Evolutionary conservation across 2,888 invertebrate species (phyloP), one percentile per base, ranked within the genome.

Genomic region (Oeneis ivallda): DNA sequence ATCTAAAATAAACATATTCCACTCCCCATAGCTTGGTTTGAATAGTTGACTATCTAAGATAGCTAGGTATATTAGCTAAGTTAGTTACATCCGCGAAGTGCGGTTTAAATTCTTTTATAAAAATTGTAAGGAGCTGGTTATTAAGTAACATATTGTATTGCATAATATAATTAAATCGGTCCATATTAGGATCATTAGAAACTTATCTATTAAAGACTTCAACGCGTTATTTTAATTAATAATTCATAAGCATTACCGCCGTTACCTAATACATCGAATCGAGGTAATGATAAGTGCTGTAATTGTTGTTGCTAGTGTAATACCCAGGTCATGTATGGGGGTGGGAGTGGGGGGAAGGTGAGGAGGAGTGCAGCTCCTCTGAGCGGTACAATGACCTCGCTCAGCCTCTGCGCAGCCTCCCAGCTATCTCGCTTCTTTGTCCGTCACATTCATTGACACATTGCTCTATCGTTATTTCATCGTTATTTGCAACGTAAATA

Each of bases 351-450:
- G 65, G 56, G 63, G 64, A 74, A 74, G n/a, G 74, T 74, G 80
- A 78, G 76, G 80, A 81, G 76, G 80, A 81, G 86, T 84, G 84
- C 87, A 86, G 83, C 74, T 75, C 72, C 74, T 72, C 76, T 69
- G 75, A 76, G 77, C 76, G 76, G 88, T 81, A 83, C 90, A 87
- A 83, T 84, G 89, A 90, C 89, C 87, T 83, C 85, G 75, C 75
- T 70, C 74, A 75, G 81, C 77, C 79, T 81, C 80, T 72, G 83
- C 82, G 76, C 83, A 82, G 83, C 82, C 84, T 85, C 82, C 76
- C 75, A 74, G 70, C 73, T 61, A 64, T 79, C 80, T 79, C 77
- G 80, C 80, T 78, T 68, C 72, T 82, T 80, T 82, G 81, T 81
- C 80, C 79, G 76, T 79, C 75, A 78, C 75, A 80, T 76, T 81